Base-by-base conservation (phyloP, 2,888 invertebrate genomes). In the Nowickia ferox region DNA sequence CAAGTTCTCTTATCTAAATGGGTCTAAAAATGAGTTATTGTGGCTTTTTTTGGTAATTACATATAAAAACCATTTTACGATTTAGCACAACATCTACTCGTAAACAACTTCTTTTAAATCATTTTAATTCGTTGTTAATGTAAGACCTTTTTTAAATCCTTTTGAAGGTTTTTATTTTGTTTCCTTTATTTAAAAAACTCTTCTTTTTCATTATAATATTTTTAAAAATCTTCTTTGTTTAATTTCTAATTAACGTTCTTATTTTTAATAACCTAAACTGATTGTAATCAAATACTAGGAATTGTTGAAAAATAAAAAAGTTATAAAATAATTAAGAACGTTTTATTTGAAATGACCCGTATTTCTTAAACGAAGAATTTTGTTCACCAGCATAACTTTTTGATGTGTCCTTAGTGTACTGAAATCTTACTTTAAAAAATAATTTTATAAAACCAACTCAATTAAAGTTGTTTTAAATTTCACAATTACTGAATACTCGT, bases 31-130 rank as follows among this genome's bases (percentile, higher is more conserved):
- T 80, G 79, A 82, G 87, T 80, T 86, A 84, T 79, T 87, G 87
- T 57, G 84, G 84, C 84, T 69, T 68, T 76, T 81, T 77, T 66
- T 82, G 82, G 78, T 87, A 85, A 87, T 84, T 84, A 81, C 81
- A 72, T 87, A 82, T 79, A 71, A 80, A 63, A 69, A 74, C 63
- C 82, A 65, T 46, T 75, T 79, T 40, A 30, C 38, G 42, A 71
- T 71, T 71, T 51, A 51, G 19, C 9, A 30, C 2, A 30, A 30
- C 4, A 30, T 30, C 30, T 30, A 30, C n/a, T n/a, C n/a, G n/a
- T n/a, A n/a, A n/a, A 30, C 0, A 30, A 30, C 3, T 30, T 30
- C 4, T 30, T 30, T 30, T 30, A 78, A 44, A 51, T 75, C 53
- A 10, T 72, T 59, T 59, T 38, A 61, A 53, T 68, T 81, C 10